Conservation (phyloP, 2,797 vertebrate species). For the Spinibarbus caldwelli region DNA sequence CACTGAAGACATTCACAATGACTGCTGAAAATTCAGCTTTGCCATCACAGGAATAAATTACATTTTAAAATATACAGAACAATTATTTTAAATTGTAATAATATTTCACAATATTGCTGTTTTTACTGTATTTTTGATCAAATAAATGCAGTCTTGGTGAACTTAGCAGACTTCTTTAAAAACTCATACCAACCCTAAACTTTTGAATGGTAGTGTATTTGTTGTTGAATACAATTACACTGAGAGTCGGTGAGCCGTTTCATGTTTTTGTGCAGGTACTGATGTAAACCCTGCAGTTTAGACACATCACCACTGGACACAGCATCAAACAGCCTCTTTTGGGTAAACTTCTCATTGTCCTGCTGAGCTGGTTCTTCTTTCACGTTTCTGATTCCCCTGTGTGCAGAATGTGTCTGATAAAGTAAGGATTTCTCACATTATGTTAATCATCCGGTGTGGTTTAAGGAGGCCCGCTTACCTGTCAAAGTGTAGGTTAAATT, state of each 20-base stretch:
- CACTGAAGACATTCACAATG: no score
- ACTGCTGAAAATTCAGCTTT: background rate
- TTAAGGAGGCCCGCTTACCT: conserved; percentile 68
- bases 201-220: background rate
- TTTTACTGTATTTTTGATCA: background rate
- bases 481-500: conserved; percentile 78
- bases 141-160: background rate
- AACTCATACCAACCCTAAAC: background rate
- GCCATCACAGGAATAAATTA: no score
- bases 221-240: conserved; percentile 63
- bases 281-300: conserved; percentile 69
- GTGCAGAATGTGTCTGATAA: conserved; percentile 13
- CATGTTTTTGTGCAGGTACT: conserved; percentile 67
- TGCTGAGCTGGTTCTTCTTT: background rate
- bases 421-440: background rate
- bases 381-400: conserved; percentile 64
- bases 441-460: background rate
- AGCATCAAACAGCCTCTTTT: conserved; percentile 71
- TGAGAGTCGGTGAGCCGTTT: conserved; percentile 73
- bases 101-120: no score
- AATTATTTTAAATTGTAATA: no score
- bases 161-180: background rate
- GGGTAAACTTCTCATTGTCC: conserved; percentile 60
- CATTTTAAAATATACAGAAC: no score
- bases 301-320: conserved; percentile 69